Evolutionary conservation across 2,797 vertebrate species (phyloP).

Genomic region (Potorous gilbertii): DNA sequence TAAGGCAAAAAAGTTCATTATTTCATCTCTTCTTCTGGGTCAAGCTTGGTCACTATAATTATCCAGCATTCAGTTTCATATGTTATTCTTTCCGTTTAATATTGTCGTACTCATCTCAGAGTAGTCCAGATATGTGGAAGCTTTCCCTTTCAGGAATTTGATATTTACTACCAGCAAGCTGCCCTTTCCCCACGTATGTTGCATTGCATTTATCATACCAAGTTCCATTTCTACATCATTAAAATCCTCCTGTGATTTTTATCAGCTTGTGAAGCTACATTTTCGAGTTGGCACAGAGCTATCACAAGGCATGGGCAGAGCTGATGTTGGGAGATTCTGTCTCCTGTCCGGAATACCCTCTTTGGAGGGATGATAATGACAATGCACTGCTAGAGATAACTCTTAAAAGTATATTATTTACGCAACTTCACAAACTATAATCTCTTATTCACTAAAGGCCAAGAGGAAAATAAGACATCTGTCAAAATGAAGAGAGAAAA

Average conservation of each 20-base stretch:
- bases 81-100: not conserved
- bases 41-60: not conserved
- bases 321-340: not conserved
- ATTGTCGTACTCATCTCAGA: not conserved
- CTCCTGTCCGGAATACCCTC: not conserved
- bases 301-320: not conserved
- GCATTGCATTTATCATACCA: constrained; percentile 1
- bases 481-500: constrained; percentile 24
- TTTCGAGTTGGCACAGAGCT: not conserved
- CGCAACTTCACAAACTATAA: not conserved
- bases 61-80: not conserved
- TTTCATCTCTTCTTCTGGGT: not conserved
- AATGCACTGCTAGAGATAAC: not conserved
- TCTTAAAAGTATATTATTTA: constrained; percentile 49
- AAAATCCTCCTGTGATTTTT: constrained; percentile 5
- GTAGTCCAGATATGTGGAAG: not conserved
- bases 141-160: not conserved
- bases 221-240: not conserved
- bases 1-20: not conserved
- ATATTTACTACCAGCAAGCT: not conserved
- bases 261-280: not conserved
- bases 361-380: constrained; percentile 34
- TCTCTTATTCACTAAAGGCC: constrained; percentile 35
- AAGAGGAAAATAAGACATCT: constrained; percentile 60
- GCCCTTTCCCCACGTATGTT: constrained; percentile 1